Conservation (phyloP, 2,113 vertebrate genomes). For the Burhinus bistriatus region DNA sequence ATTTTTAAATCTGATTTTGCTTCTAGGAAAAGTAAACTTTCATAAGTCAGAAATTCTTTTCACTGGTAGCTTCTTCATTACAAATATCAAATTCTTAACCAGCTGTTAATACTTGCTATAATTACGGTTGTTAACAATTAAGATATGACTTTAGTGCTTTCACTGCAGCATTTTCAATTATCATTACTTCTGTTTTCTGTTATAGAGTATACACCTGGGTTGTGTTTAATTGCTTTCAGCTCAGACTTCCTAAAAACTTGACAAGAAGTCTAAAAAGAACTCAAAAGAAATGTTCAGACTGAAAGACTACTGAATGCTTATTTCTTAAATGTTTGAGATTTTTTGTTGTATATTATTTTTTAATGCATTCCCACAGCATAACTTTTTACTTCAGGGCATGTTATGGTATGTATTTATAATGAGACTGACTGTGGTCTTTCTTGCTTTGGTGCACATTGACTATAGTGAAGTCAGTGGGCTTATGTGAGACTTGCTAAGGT, state of each 20-base stretch:
- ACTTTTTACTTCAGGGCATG: background rate
- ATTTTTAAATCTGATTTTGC: background rate
- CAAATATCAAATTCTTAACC: background rate
- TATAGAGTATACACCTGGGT: background rate
- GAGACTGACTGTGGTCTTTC: background rate
- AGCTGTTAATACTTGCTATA: background rate
- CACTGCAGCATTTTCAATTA: background rate
- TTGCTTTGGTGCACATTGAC: background rate
- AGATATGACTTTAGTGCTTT: background rate
- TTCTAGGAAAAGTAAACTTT: background rate
- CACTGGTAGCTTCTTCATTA: background rate
- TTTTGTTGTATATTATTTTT: background rate
- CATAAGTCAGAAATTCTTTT: background rate
- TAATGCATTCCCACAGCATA: background rate
- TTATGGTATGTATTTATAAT: background rate
- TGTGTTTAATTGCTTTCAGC: background rate
- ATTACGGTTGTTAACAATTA: background rate
- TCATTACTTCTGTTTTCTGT: background rate
- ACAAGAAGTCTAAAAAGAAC: background rate
- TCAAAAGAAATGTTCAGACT: background rate
- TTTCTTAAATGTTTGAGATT: background rate
- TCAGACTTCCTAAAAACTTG: background rate
- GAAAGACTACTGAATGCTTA: background rate
- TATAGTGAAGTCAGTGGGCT: background rate
- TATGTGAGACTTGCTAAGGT: background rate